Evolutionary conservation across 2,113 vertebrate species (phyloP).

Genomic region (Mugil cephalus): DNA sequence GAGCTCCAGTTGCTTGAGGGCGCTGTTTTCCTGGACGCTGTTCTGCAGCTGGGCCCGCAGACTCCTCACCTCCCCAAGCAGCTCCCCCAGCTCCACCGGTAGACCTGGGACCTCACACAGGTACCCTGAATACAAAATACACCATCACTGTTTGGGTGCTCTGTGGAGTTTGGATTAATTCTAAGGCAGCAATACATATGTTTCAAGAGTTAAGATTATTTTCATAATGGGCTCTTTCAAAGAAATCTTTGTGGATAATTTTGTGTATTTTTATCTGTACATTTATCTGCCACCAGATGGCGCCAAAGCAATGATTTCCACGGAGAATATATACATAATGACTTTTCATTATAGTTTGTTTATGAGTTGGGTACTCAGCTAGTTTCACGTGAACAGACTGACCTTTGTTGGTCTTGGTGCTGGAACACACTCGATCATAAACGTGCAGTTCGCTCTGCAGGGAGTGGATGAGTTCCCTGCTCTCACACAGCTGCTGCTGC

Average conservation of each 20-base stretch:
- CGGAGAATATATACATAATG: no score
- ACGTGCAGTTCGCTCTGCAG: constrained; percentile 88
- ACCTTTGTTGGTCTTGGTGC: constrained; percentile 84
- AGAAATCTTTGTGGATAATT: no score
- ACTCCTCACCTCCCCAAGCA: constrained; percentile 86
- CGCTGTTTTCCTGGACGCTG: constrained; percentile 87
- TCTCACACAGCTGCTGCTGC: constrained; percentile 92
- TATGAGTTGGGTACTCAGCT: neutral
- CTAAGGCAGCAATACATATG: neutral
- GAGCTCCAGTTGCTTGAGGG: constrained; percentile 84
- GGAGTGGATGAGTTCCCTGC: constrained; percentile 87
- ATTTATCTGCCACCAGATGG: constrained; percentile 38
- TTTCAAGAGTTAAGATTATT: no score
- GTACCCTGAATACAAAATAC: constrained; percentile 49
- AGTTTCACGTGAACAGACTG: neutral
- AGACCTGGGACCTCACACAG: constrained; percentile 74
- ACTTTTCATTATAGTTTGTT: no score
- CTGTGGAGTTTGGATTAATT: neutral
- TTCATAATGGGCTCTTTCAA: no score
- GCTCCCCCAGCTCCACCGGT: constrained; percentile 81
- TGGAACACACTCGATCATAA: constrained; percentile 83
- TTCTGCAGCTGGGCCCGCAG: constrained; percentile 86
- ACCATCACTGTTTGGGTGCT: neutral
- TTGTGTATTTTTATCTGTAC: neutral
- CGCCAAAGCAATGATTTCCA: neutral